Base-by-base conservation (phyloP, 92 coral and sea anemone species). In the Phenganax stokvisi region DNA sequence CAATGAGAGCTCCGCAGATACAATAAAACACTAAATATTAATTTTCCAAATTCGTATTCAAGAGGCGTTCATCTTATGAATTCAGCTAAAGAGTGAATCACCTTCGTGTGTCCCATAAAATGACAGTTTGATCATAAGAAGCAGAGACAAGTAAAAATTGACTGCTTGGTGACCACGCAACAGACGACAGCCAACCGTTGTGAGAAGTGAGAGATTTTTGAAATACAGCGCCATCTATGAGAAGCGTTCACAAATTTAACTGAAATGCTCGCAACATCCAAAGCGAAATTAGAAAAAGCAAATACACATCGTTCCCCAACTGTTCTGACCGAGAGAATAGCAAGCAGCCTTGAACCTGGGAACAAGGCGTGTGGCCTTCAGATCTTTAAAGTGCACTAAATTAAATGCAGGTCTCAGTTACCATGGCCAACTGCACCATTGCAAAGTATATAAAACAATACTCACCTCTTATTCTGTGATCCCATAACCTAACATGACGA, bases 101-200 rank as follows among this genome's bases (percentile, higher is more conserved):
- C 98, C 98, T 91, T 72, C 99, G 85, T 8, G 97, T 96, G 87
- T 96, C 99, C 99, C 99, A 96, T 44, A 96, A 83, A 70, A 84
- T 96, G 57, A 96, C 92, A 11, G 96, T 88, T n/a, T 80, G 71
- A 70, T 96, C 99, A 75, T 96, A 96, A 9, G 99, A 96, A 56
- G 96, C 99, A 60, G 99, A 96, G 12, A 91, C 89, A 75, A 96
- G 84, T 86, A 90, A 90, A 67, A 80, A 96, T 75, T 92, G 90
- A 74, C 80, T 92, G 63, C 83, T 88, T 59, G 92, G 97, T 72
- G 99, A 96, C 99, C 99, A 96, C 10, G 86, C 91, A 62, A 96
- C 93, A 60, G 96, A 90, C 3, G 99, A 96, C 11, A 96, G 92
- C 99, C 99, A 96, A 57, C 99, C 99, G 56, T 92, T 90, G 57